Evolutionary conservation across 2,888 invertebrate genomes (phyloP).

Genomic region (Argyresthia albistria): DNA sequence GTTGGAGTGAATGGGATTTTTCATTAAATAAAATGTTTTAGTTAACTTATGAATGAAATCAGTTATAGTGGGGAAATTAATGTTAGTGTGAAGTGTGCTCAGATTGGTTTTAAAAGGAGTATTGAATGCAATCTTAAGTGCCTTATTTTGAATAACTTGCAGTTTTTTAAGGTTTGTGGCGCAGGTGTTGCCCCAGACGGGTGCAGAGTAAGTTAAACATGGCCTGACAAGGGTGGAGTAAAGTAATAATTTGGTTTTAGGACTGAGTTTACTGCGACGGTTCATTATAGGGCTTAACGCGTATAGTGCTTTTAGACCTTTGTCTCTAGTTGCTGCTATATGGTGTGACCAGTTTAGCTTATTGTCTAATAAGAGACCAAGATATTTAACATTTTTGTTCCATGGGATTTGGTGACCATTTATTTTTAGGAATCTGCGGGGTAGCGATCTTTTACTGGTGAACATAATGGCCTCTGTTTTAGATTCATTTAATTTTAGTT

Average conservation of each 20-base stretch:
- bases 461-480: neutral
- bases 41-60: neutral
- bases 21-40: neutral
- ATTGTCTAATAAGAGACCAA: neutral
- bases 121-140: neutral
- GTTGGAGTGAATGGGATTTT: neutral
- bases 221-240: neutral
- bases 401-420: neutral
- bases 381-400: neutral
- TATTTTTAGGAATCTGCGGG: neutral
- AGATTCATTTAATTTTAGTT: neutral
- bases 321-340: neutral
- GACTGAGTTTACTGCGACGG: neutral
- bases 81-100: neutral
- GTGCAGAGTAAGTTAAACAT: neutral
- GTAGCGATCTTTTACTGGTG: neutral
- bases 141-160: conserved; percentile 1
- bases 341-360: neutral
- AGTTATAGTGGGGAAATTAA: neutral
- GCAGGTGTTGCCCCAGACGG: neutral
- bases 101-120: neutral
- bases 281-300: neutral
- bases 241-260: neutral
- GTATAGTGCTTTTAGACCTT: neutral
- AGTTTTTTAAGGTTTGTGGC: neutral